Percentiles rank a stretch among this genome's conserved stretches.
Evolutionary conservation across 2,797 vertebrate species (phyloP).

Genomic region (Octomys mimax): DNA sequence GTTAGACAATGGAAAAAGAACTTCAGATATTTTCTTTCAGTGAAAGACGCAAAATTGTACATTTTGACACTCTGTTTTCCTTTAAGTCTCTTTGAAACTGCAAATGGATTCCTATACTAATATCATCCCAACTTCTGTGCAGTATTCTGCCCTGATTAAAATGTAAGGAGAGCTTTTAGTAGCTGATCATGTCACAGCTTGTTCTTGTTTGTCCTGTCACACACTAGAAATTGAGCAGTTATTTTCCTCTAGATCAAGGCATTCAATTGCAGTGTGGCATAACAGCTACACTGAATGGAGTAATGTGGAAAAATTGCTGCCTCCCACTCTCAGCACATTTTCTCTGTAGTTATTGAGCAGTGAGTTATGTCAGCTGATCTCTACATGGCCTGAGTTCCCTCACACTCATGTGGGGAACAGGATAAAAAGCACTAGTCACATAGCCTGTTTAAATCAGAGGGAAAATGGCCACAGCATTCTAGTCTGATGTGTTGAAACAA

Average conservation of each 20-base stretch:
- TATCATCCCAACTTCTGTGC: conserved; percentile 64
- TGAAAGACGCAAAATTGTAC: conserved; percentile 53
- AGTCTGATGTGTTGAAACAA: not conserved
- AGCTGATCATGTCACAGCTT: conserved; percentile 51
- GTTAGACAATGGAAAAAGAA: conserved; percentile 63
- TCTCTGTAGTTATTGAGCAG: conserved; percentile 29
- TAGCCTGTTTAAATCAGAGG: not conserved
- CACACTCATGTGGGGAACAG: not conserved
- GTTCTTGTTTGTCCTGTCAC: conserved; percentile 81
- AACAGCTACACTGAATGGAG: conserved; percentile 38
- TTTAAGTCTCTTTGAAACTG: conserved; percentile 68
- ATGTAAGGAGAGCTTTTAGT: conserved; percentile 57
- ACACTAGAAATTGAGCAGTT: not conserved
- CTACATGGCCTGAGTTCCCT: not conserved
- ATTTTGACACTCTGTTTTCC: conserved; percentile 46
- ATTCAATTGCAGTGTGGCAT: conserved; percentile 50
- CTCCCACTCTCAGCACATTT: conserved; percentile 58
- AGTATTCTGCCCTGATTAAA: conserved; percentile 81
- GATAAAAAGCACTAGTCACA: not conserved
- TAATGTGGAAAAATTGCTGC: not conserved
- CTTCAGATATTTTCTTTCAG: not conserved
- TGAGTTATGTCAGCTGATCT: conserved; percentile 37
- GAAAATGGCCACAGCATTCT: not conserved
- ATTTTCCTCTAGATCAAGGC: conserved; percentile 54
- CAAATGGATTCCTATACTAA: conserved; percentile 69